Base-by-base conservation (phyloP, 1,140 invertebrate genomes). In the Drosophila subobscura region DNA sequence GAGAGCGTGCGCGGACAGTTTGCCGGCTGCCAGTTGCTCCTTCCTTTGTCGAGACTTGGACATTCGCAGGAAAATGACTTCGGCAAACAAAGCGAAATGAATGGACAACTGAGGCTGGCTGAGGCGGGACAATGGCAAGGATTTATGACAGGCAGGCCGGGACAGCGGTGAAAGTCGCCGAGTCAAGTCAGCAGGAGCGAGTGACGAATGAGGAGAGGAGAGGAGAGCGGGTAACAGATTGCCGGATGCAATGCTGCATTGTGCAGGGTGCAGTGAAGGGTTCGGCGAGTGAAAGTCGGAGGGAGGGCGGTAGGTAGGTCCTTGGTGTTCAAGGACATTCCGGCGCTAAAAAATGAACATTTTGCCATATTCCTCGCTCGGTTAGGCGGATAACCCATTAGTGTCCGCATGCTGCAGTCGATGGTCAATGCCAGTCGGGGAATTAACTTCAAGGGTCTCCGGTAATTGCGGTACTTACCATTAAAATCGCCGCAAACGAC, bases 401-500 rank as follows among this genome's bases (percentile, higher is more conserved):
- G 57, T 10, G 22, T 27, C 54, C 20, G 20, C 52, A 25, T 37
- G 33, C 33, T 37, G 33, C 33, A 10, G 33, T 25, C 23, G 8
- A 7, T 45, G 10, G 8, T 56, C 70, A 84, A 74, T 75, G 85
- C 49, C 73, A 84, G 68, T 68, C 14, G 45, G 51, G 16, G 23
- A 66, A 77, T 85, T 85, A 76, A 80, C 63, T 79, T 73, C 70
- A 89, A 86, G 77, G 80, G 74, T 77, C 84, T 73, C 44, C 27
- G 52, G 49, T 53, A 64, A 79, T 85, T 57, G 72, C 53, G 51
- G 77, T 88, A 91, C 91, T 92, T 94, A 95, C 94, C 94, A 93
- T 94, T 94, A 91, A 95, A 96, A 95, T 96, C 95, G 95, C 96
- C 96, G 94, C 96, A 97, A 91, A 97, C 96, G 92, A 97, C 96